Evolutionary conservation across 2,113 vertebrate genomes (phyloP).

Genomic region (Microcebus tavaratra): DNA sequence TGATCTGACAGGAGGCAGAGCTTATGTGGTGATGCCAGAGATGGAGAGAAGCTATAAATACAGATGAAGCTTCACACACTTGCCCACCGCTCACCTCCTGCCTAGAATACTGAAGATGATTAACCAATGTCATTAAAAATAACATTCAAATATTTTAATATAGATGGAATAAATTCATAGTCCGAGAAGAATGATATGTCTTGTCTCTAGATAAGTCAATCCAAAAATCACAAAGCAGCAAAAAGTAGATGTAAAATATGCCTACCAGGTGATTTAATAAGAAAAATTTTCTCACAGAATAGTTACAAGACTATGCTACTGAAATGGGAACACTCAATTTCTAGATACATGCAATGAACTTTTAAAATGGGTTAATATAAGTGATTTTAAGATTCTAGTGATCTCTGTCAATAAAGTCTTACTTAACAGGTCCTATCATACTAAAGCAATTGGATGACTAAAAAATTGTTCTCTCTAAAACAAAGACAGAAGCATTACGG

Average conservation of each 20-base stretch:
- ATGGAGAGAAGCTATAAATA: too few relatives aligned
- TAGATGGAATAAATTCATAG: not conserved
- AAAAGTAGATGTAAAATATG: not conserved
- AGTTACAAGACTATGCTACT: not conserved
- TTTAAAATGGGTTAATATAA: not conserved
- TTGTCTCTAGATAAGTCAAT: not conserved
- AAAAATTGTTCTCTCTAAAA: not conserved
- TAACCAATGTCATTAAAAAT: conserved; percentile 39
- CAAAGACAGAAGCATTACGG: not conserved
- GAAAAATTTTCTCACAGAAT: not conserved
- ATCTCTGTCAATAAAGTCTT: not conserved
- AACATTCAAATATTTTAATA: conserved; percentile 40
- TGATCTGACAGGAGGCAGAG: too few relatives aligned
- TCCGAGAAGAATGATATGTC: not conserved
- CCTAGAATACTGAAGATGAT: not conserved
- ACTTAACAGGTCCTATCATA: not conserved
- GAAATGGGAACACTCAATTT: not conserved
- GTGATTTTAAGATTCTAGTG: not conserved
- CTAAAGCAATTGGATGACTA: not conserved
- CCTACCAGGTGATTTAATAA: not conserved
- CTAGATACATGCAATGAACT: not conserved
- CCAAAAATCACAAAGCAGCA: not conserved
- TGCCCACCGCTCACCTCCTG: too few relatives aligned
- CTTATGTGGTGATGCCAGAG: too few relatives aligned
- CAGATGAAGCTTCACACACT: too few relatives aligned